phyloP scores from a whole-genome alignment of 1,140 invertebrate species.

The Scaptomyza montana region DNA sequence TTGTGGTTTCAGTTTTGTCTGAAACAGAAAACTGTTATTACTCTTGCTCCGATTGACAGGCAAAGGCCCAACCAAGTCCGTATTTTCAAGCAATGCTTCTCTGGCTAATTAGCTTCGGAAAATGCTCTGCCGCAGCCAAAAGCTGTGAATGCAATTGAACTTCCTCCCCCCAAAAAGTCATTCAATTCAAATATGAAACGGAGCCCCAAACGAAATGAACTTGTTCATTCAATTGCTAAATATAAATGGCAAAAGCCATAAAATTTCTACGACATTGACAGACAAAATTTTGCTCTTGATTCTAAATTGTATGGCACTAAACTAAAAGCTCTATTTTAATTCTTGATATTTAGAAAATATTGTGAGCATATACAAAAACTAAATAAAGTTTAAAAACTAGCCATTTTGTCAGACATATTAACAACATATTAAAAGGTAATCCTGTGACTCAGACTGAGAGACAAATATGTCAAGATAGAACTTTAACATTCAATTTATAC shows the following conservation, averaged over 20 bases:
- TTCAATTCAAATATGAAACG: slow-evolving; percentile 18
- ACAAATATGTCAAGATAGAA: too few species aligned
- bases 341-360: too few species aligned
- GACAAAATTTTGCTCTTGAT: not conserved
- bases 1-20: slow-evolving; percentile 55
- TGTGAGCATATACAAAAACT: too few species aligned
- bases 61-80: slow-evolving; percentile 22
- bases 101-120: slow-evolving; percentile 55
- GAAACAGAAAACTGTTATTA: not conserved
- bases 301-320: not conserved
- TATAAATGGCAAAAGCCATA: too few species aligned
- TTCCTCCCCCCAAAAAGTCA: slow-evolving; percentile 22
- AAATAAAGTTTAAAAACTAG: too few species aligned
- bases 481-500: too few species aligned
- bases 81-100: slow-evolving; percentile 12
- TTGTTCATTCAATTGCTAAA: not conserved
- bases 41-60: slow-evolving; percentile 49
- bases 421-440: too few species aligned
- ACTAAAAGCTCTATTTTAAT: too few species aligned
- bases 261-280: not conserved
- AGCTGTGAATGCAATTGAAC: slow-evolving; percentile 17
- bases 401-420: too few species aligned
- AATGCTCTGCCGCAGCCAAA: slow-evolving; percentile 22
- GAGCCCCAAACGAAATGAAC: not conserved
- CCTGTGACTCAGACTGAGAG: too few species aligned